Conservation (phyloP, 1,140 invertebrate genomes). For the Diachasmimorpha longicaudata region DNA sequence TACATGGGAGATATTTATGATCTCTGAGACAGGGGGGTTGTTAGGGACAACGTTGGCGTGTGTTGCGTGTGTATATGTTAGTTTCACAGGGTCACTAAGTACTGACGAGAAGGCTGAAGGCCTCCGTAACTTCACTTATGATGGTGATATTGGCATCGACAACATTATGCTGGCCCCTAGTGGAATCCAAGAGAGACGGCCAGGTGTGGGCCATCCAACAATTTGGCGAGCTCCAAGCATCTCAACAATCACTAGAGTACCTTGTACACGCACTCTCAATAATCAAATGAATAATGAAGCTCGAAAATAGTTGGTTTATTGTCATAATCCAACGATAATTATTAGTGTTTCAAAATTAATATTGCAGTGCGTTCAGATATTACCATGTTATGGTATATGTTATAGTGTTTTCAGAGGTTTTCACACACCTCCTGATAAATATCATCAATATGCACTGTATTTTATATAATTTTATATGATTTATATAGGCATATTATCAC, state of each 20-base stretch:
- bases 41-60: constrained; percentile 56
- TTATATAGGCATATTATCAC: too few species aligned
- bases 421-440: too few species aligned
- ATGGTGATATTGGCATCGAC: constrained; percentile 33
- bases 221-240: constrained; percentile 29
- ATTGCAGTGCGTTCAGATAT: background rate
- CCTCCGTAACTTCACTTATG: constrained; percentile 48
- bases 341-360: background rate
- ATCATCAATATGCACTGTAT: too few species aligned
- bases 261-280: constrained; percentile 56
- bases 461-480: too few species aligned
- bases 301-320: constrained; percentile 9
- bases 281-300: constrained; percentile 41
- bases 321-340: background rate
- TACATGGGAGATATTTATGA: background rate
- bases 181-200: constrained; percentile 10
- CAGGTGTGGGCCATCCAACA: background rate
- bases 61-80: constrained; percentile 65
- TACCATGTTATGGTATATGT: too few species aligned
- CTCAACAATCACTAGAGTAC: constrained; percentile 57
- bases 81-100: constrained; percentile 61
- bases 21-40: background rate
- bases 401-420: too few species aligned
- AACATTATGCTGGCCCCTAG: background rate
- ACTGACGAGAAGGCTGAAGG: constrained; percentile 52